Evolutionary conservation across 1,140 invertebrate genomes (phyloP).

Genomic region (Drosophila dunni): DNA sequence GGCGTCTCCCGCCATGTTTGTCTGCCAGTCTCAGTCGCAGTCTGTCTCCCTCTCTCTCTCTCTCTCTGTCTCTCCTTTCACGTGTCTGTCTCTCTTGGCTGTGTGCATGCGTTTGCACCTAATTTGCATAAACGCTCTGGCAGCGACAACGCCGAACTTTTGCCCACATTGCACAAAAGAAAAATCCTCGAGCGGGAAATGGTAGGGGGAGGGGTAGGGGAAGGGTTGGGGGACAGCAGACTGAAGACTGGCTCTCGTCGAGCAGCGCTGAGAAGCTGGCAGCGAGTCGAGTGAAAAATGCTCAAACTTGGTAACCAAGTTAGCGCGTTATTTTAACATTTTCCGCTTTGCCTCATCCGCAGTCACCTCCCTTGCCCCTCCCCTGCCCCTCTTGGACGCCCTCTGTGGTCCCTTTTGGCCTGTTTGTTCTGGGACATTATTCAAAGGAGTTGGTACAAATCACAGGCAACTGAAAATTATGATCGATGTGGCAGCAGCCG

Average conservation of each 20-base stretch:
- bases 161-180: conserved; percentile 79
- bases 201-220: background rate
- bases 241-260: background rate
- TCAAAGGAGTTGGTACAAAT: conserved; percentile 77
- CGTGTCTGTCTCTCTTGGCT: conserved; percentile 30
- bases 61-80: background rate
- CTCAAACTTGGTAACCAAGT: conserved; percentile 83
- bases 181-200: conserved; percentile 44
- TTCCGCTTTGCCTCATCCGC: conserved; percentile 62
- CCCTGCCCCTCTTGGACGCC: background rate
- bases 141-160: conserved; percentile 72
- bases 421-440: conserved; percentile 32
- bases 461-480: conserved; percentile 76
- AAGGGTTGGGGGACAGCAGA: background rate
- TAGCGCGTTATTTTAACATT: conserved; percentile 83
- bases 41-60: background rate
- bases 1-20: conserved; percentile 55
- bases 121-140: conserved; percentile 81
- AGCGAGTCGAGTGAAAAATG: conserved; percentile 78
- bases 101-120: conserved; percentile 79
- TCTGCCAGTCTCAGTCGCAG: conserved; percentile 18
- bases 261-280: conserved; percentile 31
- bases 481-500: conserved; percentile 70
- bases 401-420: background rate
- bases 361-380: conserved; percentile 2